Conservation (phyloP, 2,797 vertebrate genomes). For the Cyprinodon diabolis region DNA sequence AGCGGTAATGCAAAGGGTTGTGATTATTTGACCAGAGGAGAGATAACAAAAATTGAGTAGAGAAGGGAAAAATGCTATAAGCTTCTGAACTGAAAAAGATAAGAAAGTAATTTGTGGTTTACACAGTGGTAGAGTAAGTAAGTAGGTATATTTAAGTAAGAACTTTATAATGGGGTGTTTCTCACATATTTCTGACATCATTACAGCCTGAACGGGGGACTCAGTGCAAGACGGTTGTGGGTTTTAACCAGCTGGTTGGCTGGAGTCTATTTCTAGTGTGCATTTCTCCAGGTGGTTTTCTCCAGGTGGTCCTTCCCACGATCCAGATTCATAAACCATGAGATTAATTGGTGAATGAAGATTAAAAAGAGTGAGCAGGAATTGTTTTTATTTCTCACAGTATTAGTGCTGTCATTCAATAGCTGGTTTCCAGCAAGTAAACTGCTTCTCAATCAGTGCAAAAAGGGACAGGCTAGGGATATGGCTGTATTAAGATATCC, state of each 20-base stretch:
- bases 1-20: slow-evolving; percentile 46
- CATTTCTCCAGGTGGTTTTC: slow-evolving; percentile 2
- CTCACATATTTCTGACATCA: slow-evolving; percentile 26
- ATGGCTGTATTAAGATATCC: background rate
- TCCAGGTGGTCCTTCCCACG: slow-evolving; percentile 8
- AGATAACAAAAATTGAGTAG: slow-evolving; percentile 31
- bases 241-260: background rate
- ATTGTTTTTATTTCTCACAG: background rate
- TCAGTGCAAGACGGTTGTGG: background rate
- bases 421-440: background rate
- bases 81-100: slow-evolving; percentile 44
- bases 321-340: background rate
- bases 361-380: background rate
- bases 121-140: slow-evolving; percentile 19
- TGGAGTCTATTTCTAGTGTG: slow-evolving; percentile 6
- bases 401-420: background rate
- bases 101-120: slow-evolving; percentile 46
- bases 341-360: background rate
- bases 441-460: background rate
- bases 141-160: slow-evolving; percentile 27
- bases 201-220: slow-evolving; percentile 3
- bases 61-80: slow-evolving; percentile 9
- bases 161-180: slow-evolving; percentile 20
- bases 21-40: slow-evolving; percentile 54
- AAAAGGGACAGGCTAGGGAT: background rate